Percentiles rank a stretch among this genome's conserved stretches.
Conservation (phyloP, 2,113 vertebrate genomes). For the Dendrocopos noguchii region DNA sequence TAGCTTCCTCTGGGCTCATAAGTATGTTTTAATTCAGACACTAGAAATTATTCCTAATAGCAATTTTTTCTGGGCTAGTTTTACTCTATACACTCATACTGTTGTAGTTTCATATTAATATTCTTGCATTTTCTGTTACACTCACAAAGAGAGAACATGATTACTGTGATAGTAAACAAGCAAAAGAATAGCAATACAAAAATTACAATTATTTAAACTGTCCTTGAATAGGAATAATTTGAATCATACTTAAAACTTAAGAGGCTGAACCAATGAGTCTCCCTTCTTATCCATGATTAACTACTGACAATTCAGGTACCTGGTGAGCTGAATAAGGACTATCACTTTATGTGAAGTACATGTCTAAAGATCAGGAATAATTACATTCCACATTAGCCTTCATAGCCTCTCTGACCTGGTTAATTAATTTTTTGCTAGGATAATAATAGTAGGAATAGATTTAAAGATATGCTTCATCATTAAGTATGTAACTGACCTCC, state of each 20-base stretch:
- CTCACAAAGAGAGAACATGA: neutral
- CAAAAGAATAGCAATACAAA: conserved; percentile 44
- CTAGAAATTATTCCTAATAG: neutral
- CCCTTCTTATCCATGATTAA: conserved; percentile 74
- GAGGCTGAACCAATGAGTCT: conserved; percentile 63
- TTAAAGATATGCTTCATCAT: conserved; percentile 79
- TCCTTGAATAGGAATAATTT: conserved; percentile 55
- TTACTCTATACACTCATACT: neutral
- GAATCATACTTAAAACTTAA: conserved; percentile 61
- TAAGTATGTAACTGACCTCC: conserved; percentile 83
- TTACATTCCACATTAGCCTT: conserved; percentile 83
- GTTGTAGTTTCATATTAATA: neutral
- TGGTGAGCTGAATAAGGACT: conserved; percentile 79
- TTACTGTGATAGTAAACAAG: conserved; percentile 48
- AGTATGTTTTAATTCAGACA: conserved; percentile 41
- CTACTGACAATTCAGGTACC: conserved; percentile 73
- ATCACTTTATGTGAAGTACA: conserved; percentile 78
- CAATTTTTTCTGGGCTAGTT: neutral
- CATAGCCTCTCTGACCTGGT: conserved; percentile 78
- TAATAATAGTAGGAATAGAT: conserved; percentile 85
- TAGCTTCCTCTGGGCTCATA: neutral
- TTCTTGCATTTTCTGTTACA: conserved; percentile 40
- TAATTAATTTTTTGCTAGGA: conserved; percentile 86
- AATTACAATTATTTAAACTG: conserved; percentile 53
- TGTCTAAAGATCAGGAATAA: conserved; percentile 83